Evolutionary conservation across 1,140 invertebrate species (phyloP).

Genomic region (Hetaerina americana): DNA sequence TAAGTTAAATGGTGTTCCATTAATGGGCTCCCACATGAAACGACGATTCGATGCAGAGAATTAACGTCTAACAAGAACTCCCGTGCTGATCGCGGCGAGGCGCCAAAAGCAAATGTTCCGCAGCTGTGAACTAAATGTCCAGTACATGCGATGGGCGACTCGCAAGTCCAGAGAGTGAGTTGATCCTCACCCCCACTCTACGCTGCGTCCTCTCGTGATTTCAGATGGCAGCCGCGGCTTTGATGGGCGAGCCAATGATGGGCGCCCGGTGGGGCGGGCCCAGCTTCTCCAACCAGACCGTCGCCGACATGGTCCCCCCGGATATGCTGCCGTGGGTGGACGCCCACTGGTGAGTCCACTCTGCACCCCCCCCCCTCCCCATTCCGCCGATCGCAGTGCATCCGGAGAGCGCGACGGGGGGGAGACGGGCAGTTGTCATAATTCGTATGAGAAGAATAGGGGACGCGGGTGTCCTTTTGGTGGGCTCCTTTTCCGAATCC

Average conservation of each 20-base stretch:
- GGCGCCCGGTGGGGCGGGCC: not conserved
- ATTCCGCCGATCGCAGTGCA: too few species aligned
- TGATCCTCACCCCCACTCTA: not conserved
- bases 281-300: constrained; percentile 22
- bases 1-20: too few species aligned
- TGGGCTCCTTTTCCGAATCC: too few species aligned
- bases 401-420: too few species aligned
- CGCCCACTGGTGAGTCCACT: constrained; percentile 35
- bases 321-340: constrained; percentile 46
- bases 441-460: too few species aligned
- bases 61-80: not conserved
- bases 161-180: not conserved
- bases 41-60: too few species aligned
- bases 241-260: not conserved
- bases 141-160: not conserved
- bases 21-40: too few species aligned
- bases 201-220: not conserved
- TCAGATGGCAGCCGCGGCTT: not conserved
- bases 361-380: not conserved
- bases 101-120: not conserved
- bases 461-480: too few species aligned
- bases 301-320: constrained; percentile 34
- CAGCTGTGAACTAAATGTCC: not conserved
- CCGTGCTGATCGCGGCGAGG: not conserved
- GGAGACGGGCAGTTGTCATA: too few species aligned